A percentile compares a stretch with the other conserved stretches of the same genome.
Conservation (phyloP, 2,113 vertebrate genomes). For the Salvelinus namaycush region DNA sequence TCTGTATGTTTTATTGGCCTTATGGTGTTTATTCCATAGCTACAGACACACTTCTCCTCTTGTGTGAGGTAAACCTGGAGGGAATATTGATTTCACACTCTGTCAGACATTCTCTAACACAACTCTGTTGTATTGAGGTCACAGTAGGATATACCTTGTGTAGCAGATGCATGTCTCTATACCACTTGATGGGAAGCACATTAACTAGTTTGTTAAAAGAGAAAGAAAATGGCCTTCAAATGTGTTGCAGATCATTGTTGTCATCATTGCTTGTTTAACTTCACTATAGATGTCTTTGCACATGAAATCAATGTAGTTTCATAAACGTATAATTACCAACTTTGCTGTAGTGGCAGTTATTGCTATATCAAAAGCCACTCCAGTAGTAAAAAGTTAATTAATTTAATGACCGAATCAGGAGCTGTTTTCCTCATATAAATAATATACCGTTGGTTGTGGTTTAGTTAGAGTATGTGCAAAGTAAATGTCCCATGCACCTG, state of each 20-base stretch:
- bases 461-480: background rate
- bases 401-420: background rate
- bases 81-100: background rate
- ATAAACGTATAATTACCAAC: background rate
- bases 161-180: background rate
- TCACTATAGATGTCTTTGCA: background rate
- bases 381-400: no score
- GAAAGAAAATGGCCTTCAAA: background rate
- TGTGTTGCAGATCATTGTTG: background rate
- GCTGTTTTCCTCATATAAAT: background rate
- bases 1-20: conserved; percentile 35
- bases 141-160: background rate
- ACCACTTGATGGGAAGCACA: background rate
- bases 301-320: background rate
- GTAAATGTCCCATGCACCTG: conserved; percentile 28
- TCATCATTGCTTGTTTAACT: background rate
- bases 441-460: background rate
- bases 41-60: conserved; percentile 16
- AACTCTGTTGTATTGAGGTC: background rate
- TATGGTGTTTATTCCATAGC: conserved; percentile 39
- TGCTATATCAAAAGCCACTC: background rate
- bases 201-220: background rate
- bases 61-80: conserved; percentile 34
- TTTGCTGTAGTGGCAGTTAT: background rate
- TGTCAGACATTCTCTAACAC: background rate